These are phyloP conservation scores for Tenthredo livida DNA, from an alignment of 2,888 invertebrate genomes.

Conservation along the genomic window DNA sequence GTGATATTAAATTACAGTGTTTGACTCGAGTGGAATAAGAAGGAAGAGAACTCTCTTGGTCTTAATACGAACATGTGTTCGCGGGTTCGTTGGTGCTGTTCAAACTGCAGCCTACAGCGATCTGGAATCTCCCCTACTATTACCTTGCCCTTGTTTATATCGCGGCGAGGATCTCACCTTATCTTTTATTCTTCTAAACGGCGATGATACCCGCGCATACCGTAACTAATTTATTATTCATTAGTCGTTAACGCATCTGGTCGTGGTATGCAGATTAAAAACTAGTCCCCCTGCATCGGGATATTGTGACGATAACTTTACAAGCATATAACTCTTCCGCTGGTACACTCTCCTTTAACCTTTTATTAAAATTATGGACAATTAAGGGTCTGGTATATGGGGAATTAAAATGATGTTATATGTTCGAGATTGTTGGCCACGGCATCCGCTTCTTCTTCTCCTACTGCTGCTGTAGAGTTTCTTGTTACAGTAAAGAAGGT, in stretches of 20 bases:
- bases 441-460: neutral
- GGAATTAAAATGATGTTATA: conserved; percentile 19
- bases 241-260: conserved; percentile 13
- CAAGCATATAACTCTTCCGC: too few species aligned
- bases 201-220: conserved; percentile 6
- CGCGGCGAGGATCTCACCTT: conserved; percentile 10
- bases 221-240: conserved; percentile 45
- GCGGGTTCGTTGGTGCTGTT: neutral
- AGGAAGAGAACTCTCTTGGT: neutral
- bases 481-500: conserved; percentile 33
- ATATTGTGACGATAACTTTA: neutral
- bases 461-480: neutral
- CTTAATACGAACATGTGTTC: conserved; percentile 47
- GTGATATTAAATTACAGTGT: conserved; percentile 33
- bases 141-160: conserved; percentile 15
- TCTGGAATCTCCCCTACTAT: neutral
- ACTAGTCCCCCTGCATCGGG: neutral
- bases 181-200: conserved; percentile 39
- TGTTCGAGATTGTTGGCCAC: conserved; percentile 1
- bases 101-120: conserved; percentile 20
- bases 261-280: neutral
- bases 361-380: neutral
- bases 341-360: neutral
- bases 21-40: conserved; percentile 27
- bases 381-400: neutral